These are phyloP conservation scores for Chesias legatella DNA, from an alignment of 2,888 invertebrate species.

Conservation along the genomic window DNA sequence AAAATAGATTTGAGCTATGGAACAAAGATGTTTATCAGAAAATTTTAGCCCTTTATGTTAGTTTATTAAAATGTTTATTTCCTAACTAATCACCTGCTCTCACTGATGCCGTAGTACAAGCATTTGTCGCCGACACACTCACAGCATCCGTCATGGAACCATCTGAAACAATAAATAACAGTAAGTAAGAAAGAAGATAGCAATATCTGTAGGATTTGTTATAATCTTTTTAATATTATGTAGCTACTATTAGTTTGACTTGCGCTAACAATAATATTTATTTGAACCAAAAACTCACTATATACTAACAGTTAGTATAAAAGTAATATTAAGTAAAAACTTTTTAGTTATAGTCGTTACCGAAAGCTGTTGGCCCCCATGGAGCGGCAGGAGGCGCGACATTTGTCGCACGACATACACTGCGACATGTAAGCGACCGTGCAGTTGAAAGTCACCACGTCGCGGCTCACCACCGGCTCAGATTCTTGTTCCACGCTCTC, in stretches of 20 bases:
- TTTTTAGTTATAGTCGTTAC: conserved; percentile 34
- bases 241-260: too few relatives aligned
- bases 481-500: conserved; percentile 85
- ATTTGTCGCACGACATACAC: conserved; percentile 94
- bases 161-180: conserved; percentile 80
- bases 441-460: conserved; percentile 89
- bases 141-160: conserved; percentile 97
- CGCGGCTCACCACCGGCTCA: conserved; percentile 77
- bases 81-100: conserved; percentile 90
- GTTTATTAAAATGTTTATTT: too few relatives aligned
- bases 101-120: conserved; percentile 93
- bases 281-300: too few relatives aligned
- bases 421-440: conserved; percentile 95
- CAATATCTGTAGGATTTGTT: too few relatives aligned
- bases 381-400: conserved; percentile 88
- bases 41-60: too few relatives aligned
- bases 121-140: conserved; percentile 95
- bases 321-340: too few relatives aligned
- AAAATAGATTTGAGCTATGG: too few relatives aligned
- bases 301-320: too few relatives aligned
- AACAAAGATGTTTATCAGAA: too few relatives aligned
- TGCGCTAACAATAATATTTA: too few relatives aligned
- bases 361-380: conserved; percentile 88
- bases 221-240: too few relatives aligned
- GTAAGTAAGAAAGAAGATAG: too few relatives aligned